Percentiles rank a stretch among this genome's conserved stretches.
Conservation (phyloP, 2,888 invertebrate genomes). For the Pseudococcus longispinus region DNA sequence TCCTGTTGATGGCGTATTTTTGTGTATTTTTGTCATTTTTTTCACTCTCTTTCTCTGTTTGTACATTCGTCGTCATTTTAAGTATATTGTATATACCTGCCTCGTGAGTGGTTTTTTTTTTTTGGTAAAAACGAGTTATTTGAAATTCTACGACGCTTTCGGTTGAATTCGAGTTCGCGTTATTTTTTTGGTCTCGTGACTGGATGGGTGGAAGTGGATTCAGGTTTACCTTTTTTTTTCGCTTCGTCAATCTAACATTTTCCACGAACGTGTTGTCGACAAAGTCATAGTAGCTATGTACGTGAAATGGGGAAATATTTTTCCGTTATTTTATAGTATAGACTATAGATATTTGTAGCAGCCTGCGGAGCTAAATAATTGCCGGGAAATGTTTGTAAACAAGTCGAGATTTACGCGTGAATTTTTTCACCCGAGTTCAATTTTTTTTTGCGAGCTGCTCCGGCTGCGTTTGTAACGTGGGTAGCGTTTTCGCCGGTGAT, state of each 20-base stretch:
- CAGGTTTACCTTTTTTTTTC: neutral
- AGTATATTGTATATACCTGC: neutral
- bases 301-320: neutral
- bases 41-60: neutral
- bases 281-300: neutral
- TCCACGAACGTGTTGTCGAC: neutral
- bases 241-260: neutral
- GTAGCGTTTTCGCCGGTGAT: neutral
- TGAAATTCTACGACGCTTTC: neutral
- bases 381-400: constrained; percentile 1
- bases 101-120: neutral
- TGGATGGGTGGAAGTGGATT: neutral
- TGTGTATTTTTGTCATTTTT: neutral
- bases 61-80: neutral
- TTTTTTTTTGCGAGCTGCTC: neutral
- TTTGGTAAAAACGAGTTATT: neutral
- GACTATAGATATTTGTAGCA: neutral
- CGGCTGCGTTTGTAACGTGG: neutral
- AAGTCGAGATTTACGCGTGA: neutral
- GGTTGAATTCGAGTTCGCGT: neutral
- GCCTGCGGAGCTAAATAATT: neutral
- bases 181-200: neutral
- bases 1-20: neutral
- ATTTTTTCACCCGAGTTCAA: neutral
- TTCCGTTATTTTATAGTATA: neutral